Evolutionary conservation across 2,888 invertebrate species (phyloP).

Genomic region (Lithophane socia): DNA sequence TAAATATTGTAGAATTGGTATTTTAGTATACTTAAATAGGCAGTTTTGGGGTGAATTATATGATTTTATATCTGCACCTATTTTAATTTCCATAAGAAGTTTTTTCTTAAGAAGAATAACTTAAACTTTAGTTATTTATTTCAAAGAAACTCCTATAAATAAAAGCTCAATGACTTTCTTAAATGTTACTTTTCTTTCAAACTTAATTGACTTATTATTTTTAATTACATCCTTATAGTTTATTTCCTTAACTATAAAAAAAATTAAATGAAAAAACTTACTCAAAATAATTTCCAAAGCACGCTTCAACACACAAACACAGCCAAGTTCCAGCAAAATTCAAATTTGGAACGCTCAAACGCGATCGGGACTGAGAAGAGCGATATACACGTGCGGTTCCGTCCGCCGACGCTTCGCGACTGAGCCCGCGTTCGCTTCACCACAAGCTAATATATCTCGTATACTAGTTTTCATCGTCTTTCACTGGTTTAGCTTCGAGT

Average conservation of each 20-base stretch:
- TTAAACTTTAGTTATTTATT: background rate
- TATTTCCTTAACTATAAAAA: background rate
- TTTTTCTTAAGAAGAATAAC: background rate
- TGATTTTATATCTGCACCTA: too few relatives aligned
- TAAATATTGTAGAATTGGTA: too few relatives aligned
- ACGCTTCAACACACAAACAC: slow-evolving; percentile 76
- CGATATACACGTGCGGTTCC: slow-evolving; percentile 71
- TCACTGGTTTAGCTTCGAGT: slow-evolving; percentile 83
- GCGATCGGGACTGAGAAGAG: slow-evolving; percentile 63
- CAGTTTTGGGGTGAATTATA: background rate
- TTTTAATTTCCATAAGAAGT: background rate
- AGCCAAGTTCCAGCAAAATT: slow-evolving; percentile 68
- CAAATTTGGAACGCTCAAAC: slow-evolving; percentile 68
- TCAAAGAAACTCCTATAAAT: background rate
- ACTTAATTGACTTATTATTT: slow-evolving; percentile 23
- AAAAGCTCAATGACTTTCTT: slow-evolving; percentile 28
- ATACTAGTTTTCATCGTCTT: slow-evolving; percentile 88
- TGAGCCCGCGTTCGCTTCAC: slow-evolving; percentile 71
- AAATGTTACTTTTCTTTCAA: slow-evolving; percentile 23
- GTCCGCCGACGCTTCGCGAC: slow-evolving; percentile 75
- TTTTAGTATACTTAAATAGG: background rate
- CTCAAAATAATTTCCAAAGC: slow-evolving; percentile 77
- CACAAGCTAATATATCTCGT: slow-evolving; percentile 86
- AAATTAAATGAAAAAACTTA: slow-evolving; percentile 69
- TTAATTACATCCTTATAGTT: slow-evolving; percentile 12